Evolutionary conservation across 2,797 vertebrate species (phyloP), one percentile per base, ranked within the genome.

Genomic region (Anolis apletophallus): DNA sequence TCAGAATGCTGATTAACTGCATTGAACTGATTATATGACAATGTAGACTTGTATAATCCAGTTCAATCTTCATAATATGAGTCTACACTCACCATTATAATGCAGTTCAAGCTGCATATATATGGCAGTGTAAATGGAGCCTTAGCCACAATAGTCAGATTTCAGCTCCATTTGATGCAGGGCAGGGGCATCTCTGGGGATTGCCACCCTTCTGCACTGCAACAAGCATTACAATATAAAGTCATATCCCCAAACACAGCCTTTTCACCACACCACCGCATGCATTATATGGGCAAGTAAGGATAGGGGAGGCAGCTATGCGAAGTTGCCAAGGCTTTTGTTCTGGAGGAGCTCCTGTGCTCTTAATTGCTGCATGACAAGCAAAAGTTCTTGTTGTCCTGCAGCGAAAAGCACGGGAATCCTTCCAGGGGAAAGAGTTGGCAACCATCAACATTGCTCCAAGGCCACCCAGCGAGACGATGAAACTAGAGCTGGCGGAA

Each of bases 401-500:
- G 71, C 32, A 61, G 40, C 74, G 52, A 67, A 67, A 83, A 14
- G 75, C 75, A 21, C 9, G 36, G 81, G 67, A 78, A 78, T 34
- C 40, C 75, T 87, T 68, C 64, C 67, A 86, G 71, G 40, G 12
- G 29, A 12, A 69, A 87, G 54, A 79, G 81, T 78, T 72, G 67
- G 86, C 81, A 79, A 83, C 81, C 23, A 29, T n/a, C 46, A 19
- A 2, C 16, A 21, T 50, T 79, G 50, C 54, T 68, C 67, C 55
- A 40, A 64, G 75, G 86, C 86, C 86, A 87, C 81, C 86, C 67
- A 87, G 81, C 52, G 34, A 78, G 81, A 78, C 64, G 61, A 75
- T 59, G 74, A 52, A 83, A 78, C 11, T 40, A 78, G 73, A 50
- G 64, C 40, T 64, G 29, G 36, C 61, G 67, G 57, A 78, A 79